Evolutionary conservation across 2,888 invertebrate genomes (phyloP).

Genomic region (Eucera pruinosa): DNA sequence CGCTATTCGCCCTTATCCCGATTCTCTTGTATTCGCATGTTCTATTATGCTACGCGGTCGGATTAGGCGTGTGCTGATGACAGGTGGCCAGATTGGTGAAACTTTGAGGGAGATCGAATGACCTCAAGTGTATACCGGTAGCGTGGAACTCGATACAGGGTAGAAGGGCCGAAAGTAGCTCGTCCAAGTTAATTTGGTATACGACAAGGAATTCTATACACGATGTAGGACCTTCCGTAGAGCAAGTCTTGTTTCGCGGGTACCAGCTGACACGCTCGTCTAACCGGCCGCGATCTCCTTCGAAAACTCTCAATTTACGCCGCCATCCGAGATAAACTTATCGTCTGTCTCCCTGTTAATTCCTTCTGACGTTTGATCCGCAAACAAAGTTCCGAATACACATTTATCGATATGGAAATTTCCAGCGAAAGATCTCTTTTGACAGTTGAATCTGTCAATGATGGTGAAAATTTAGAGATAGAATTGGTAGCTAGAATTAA

Average conservation of each 20-base stretch:
- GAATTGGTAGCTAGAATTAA: background rate
- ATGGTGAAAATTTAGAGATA: background rate
- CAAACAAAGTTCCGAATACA: background rate
- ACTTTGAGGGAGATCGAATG: constrained; percentile 74
- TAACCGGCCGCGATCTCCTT: constrained; percentile 49
- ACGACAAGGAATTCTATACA: constrained; percentile 70
- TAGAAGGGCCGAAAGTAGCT: constrained; percentile 60
- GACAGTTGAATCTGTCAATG: background rate
- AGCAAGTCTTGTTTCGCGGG: constrained; percentile 60
- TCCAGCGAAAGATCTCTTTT: background rate
- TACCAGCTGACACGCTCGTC: constrained; percentile 76
- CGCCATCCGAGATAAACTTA: constrained; percentile 61
- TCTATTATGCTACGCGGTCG: constrained; percentile 8
- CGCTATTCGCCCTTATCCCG: too few relatives aligned
- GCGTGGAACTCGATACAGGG: constrained; percentile 77
- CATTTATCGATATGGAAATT: background rate
- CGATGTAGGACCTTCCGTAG: constrained; percentile 47
- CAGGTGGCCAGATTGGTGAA: constrained; percentile 73
- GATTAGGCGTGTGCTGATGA: constrained; percentile 70
- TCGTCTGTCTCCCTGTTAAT: constrained; percentile 56
- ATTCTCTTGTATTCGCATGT: background rate
- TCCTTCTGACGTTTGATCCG: constrained; percentile 56
- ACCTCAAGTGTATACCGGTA: constrained; percentile 80
- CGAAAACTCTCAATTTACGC: constrained; percentile 69
- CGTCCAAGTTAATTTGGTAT: constrained; percentile 66